Percentiles rank a stretch among this genome's conserved stretches.
Conservation (phyloP, 2,797 vertebrate species). For the Vipera ursinii region DNA sequence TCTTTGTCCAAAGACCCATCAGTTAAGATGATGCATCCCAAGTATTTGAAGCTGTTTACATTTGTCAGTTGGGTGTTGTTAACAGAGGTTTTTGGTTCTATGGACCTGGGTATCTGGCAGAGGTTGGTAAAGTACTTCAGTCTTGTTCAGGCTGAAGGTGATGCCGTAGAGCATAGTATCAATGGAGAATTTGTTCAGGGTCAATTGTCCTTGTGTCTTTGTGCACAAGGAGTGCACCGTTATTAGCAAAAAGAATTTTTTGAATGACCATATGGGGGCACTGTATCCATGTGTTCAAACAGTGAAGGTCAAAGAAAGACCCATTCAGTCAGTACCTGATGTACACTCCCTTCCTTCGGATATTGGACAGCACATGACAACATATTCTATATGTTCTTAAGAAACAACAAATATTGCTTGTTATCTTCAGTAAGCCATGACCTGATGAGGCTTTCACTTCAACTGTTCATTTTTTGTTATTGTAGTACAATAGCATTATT, state of each 20-base stretch:
- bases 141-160: background rate
- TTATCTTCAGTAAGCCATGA: background rate
- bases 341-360: background rate
- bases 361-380: background rate
- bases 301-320: background rate
- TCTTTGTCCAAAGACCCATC: background rate
- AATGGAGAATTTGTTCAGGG: background rate
- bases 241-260: background rate
- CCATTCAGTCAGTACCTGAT: background rate
- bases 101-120: background rate
- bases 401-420: background rate
- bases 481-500: background rate
- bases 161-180: background rate
- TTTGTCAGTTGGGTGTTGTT: background rate
- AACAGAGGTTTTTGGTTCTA: background rate
- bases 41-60: background rate
- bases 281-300: background rate
- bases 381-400: background rate
- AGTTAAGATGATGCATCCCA: background rate
- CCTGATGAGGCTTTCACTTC: background rate
- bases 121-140: background rate
- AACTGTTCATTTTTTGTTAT: background rate
- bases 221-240: background rate
- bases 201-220: background rate
- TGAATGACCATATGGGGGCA: background rate